Conservation (phyloP, 1,140 invertebrate genomes). For the Drosophila carrolli region DNA sequence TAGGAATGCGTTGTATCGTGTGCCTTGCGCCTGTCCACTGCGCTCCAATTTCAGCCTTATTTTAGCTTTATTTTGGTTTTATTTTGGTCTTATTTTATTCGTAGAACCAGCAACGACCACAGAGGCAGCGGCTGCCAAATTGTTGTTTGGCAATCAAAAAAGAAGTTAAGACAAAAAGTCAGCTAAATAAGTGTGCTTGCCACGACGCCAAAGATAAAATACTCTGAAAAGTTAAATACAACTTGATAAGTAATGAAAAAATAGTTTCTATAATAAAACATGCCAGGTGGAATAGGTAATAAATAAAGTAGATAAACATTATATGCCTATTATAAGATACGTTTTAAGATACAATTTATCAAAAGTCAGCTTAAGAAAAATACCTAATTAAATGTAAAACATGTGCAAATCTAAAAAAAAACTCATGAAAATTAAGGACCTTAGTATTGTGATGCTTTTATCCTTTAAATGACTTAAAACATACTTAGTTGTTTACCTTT, state of each 20-base stretch:
- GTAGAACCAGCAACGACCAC: constrained; percentile 57
- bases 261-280: too few relatives aligned
- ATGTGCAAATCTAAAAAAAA: too few relatives aligned
- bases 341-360: too few relatives aligned
- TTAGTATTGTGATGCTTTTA: not conserved
- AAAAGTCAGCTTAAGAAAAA: too few relatives aligned
- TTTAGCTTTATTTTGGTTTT: constrained; percentile 26
- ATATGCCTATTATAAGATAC: too few relatives aligned
- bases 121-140: constrained; percentile 48
- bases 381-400: too few relatives aligned
- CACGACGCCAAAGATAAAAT: constrained; percentile 18
- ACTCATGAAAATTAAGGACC: too few relatives aligned
- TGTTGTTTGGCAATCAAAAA: constrained; percentile 79
- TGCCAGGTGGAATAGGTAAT: too few relatives aligned
- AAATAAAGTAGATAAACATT: too few relatives aligned
- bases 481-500: not conserved
- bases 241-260: too few relatives aligned
- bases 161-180: constrained; percentile 52
- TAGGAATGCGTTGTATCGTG: constrained; percentile 27
- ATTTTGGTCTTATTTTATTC: constrained; percentile 29
- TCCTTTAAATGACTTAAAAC: not conserved
- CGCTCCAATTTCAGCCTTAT: constrained; percentile 59
- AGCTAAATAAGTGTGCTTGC: not conserved
- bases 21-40: constrained; percentile 50
- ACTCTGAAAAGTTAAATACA: not conserved